Percentiles rank a stretch among this genome's conserved stretches.
Conservation (phyloP, 2,113 vertebrate genomes). For the Dromas ardeola region DNA sequence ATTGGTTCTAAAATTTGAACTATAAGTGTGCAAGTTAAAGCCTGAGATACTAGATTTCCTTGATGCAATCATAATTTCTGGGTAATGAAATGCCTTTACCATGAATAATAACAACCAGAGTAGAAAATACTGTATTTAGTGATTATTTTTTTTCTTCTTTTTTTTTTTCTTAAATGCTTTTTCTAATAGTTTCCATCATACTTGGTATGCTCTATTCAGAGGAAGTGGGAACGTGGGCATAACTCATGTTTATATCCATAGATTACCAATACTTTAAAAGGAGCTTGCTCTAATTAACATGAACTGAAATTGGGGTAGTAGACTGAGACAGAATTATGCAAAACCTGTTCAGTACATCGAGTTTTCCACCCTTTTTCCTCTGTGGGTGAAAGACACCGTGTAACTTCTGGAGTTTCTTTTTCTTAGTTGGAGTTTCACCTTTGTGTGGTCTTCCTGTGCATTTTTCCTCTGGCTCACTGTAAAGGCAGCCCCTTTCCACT, state of each 20-base stretch:
- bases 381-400: background rate
- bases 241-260: background rate
- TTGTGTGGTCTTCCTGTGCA: background rate
- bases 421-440: background rate
- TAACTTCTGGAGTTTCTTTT: background rate
- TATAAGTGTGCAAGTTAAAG: background rate
- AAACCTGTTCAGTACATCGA: background rate
- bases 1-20: background rate
- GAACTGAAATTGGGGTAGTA: background rate
- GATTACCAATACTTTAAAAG: background rate
- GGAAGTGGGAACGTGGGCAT: background rate
- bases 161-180: background rate
- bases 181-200: background rate
- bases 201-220: background rate
- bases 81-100: background rate
- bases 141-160: background rate
- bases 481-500: background rate
- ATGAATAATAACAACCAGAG: background rate
- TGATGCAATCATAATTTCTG: background rate
- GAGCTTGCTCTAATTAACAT: background rate
- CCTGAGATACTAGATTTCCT: background rate
- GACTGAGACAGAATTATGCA: background rate
- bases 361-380: background rate
- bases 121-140: background rate
- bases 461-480: background rate